Evolutionary conservation across 2,113 vertebrate species (phyloP).

Genomic region (Poeciliopsis retropinna): DNA sequence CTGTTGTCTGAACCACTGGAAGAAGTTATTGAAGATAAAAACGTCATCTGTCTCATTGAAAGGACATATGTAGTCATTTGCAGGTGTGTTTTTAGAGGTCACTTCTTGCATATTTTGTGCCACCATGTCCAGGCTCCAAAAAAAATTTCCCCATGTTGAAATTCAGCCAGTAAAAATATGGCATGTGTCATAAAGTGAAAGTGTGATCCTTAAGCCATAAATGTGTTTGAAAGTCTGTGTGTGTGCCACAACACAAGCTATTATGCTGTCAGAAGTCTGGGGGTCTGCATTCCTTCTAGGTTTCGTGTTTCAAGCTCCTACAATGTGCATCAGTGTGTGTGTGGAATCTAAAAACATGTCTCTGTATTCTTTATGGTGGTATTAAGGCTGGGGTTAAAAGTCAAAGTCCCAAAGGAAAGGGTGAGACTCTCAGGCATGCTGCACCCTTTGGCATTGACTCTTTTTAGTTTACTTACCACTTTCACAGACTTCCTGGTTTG

Average conservation of each 20-base stretch:
- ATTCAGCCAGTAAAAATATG: constrained; percentile 14
- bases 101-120: neutral
- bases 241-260: constrained; percentile 60
- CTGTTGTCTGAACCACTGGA: constrained; percentile 27
- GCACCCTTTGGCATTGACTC: constrained; percentile 33
- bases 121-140: neutral
- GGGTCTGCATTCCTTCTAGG: constrained; percentile 63
- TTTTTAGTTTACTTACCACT: constrained; percentile 12
- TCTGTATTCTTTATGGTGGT: constrained; percentile 47
- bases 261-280: constrained; percentile 44
- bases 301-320: constrained; percentile 58
- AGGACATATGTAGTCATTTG: neutral
- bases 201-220: constrained; percentile 39
- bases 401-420: constrained; percentile 39
- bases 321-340: constrained; percentile 37
- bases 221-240: constrained; percentile 48
- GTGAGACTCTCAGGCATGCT: constrained; percentile 36
- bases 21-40: constrained; percentile 4
- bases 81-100: neutral
- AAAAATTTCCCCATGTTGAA: neutral
- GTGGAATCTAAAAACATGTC: constrained; percentile 41
- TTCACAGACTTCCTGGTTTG: constrained; percentile 42
- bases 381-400: constrained; percentile 46
- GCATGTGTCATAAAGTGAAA: constrained; percentile 56
- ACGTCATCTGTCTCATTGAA: neutral